Conservation (phyloP, 2,113 vertebrate genomes). For the Oenanthe oenanthe region DNA sequence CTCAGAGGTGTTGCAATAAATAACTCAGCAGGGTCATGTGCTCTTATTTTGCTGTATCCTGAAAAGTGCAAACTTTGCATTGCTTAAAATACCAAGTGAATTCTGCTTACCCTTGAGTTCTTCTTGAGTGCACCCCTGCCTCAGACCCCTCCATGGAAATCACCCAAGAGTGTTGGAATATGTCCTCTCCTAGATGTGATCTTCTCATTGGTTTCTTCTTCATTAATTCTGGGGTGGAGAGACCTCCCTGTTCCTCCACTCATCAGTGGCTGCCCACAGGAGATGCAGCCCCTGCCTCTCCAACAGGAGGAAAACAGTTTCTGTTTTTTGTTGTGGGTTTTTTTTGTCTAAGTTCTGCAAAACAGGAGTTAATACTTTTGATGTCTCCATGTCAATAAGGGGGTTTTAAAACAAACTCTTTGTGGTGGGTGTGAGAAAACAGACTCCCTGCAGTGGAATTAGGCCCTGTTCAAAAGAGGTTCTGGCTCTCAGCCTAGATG, state of each 20-base stretch:
- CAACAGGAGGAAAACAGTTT: background rate
- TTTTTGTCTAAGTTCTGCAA: background rate
- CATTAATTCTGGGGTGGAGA: background rate
- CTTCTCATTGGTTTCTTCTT: background rate
- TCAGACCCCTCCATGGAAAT: background rate
- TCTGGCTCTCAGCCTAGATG: background rate
- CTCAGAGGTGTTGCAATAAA: conserved; percentile 26
- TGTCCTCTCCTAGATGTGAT: background rate
- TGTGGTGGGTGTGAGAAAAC: background rate
- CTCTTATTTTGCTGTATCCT: background rate
- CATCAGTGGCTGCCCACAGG: background rate
- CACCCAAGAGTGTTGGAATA: background rate
- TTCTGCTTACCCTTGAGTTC: background rate
- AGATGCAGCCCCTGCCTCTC: background rate
- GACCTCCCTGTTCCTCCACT: background rate
- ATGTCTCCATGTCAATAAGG: background rate
- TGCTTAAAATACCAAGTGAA: conserved; percentile 2
- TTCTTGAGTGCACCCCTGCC: background rate
- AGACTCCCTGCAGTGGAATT: background rate
- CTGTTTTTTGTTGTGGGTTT: fast-evolving
- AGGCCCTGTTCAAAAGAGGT: background rate
- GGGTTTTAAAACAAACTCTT: background rate
- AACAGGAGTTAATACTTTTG: background rate
- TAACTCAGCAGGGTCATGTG: background rate
- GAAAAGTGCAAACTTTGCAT: background rate